phyloP scores from a whole-genome alignment of 30 jellyfish, hydroid and myxozoan genomes.

The Sanderia malayensis region DNA sequence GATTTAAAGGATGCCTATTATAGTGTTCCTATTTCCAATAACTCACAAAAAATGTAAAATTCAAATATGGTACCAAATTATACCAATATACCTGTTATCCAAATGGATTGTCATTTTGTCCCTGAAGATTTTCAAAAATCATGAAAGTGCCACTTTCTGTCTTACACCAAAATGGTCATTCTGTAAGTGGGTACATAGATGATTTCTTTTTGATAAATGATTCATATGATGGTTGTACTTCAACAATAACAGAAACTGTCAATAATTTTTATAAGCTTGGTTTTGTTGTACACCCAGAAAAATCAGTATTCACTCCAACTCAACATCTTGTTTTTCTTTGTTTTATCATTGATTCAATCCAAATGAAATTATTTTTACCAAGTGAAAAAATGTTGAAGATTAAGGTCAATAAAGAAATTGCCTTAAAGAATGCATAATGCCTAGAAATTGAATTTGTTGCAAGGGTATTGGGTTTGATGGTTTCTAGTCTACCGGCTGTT shows the following conservation, averaged over 20 bases:
- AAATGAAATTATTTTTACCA: constrained; percentile 30
- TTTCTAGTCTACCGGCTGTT: constrained; percentile 62
- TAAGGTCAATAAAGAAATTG: background rate
- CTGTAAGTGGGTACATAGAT: constrained; percentile 25
- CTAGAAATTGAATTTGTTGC: constrained; percentile 24
- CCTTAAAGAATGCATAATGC: background rate
- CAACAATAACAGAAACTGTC: too few relatives aligned
- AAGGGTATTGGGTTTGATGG: constrained; percentile 26
- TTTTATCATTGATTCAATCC: constrained; percentile 27
- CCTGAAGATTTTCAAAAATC: background rate
- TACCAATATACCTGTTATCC: background rate
- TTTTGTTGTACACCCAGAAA: constrained; percentile 53
- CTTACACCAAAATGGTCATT: background rate
- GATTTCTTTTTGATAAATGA: constrained; percentile 11
- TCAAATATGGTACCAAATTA: background rate
- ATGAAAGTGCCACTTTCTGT: background rate
- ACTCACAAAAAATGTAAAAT: background rate
- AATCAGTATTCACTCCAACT: constrained; percentile 41
- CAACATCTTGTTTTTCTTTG: constrained; percentile 41
- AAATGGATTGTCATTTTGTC: background rate
- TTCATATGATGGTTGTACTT: constrained; percentile 30
- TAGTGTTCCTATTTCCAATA: too few relatives aligned
- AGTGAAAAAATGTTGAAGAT: constrained; percentile 16
- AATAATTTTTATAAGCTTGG: too few relatives aligned
- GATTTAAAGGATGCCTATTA: too few relatives aligned